These are phyloP conservation scores for Danaus plexippus DNA, from an alignment of 1,140 invertebrate species.

Conservation along the genomic window DNA sequence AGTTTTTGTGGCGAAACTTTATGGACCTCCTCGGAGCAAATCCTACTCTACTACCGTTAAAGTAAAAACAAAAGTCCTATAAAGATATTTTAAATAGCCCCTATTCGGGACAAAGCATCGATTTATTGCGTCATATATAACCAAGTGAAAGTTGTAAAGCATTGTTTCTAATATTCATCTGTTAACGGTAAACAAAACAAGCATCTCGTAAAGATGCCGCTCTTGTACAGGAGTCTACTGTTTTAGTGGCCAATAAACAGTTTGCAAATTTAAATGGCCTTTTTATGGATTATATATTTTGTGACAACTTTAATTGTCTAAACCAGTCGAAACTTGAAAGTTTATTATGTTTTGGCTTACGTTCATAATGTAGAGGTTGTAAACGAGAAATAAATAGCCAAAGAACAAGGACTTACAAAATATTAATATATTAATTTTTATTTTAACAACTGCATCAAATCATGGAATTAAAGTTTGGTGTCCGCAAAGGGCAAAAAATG, in stretches of 20 bases:
- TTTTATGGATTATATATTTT: slow-evolving; percentile 27
- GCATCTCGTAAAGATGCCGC: slow-evolving; percentile 31
- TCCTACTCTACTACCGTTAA: slow-evolving; percentile 55
- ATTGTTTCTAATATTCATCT: slow-evolving; percentile 40
- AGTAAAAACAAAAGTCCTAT: slow-evolving; percentile 47
- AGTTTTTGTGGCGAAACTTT: slow-evolving; percentile 44
- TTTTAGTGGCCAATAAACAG: slow-evolving; percentile 42
- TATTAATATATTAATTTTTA: too few relatives aligned
- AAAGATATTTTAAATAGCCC: slow-evolving; percentile 32
- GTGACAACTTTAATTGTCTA: slow-evolving; percentile 8
- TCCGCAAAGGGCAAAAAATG: background rate
- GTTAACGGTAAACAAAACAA: slow-evolving; percentile 59
- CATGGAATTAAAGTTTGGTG: slow-evolving; percentile 7
- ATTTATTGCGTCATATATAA: slow-evolving; percentile 62
- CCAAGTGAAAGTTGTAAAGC: slow-evolving; percentile 55
- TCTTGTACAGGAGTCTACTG: slow-evolving; percentile 43
- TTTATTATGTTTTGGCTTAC: too few relatives aligned
- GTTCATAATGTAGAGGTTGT: too few relatives aligned
- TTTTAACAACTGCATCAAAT: too few relatives aligned
- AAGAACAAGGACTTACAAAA: too few relatives aligned
- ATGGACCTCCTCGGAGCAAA: slow-evolving; percentile 42
- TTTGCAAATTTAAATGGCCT: slow-evolving; percentile 45
- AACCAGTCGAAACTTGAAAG: slow-evolving; percentile 5
- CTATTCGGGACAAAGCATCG: slow-evolving; percentile 31
- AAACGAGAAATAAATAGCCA: too few relatives aligned